A percentile compares a stretch with the other conserved stretches of the same genome.
Conservation (phyloP, 2,888 invertebrate genomes). For the Pilophorus perplexus region DNA sequence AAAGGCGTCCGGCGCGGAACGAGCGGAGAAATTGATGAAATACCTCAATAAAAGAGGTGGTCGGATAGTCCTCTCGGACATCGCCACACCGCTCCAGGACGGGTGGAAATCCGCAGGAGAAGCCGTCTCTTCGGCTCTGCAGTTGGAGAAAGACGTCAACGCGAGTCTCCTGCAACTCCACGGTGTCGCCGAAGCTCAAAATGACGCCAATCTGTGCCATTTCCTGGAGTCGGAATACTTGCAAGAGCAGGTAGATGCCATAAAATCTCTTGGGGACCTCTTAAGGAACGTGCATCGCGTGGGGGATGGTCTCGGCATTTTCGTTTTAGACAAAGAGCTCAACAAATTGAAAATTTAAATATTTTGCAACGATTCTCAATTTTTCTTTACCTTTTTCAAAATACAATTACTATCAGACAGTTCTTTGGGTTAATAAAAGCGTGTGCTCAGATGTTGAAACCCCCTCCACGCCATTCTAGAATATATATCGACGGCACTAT, state of each 20-base stretch:
- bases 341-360: too few species aligned
- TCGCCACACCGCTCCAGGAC: constrained; percentile 62
- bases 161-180: constrained; percentile 69
- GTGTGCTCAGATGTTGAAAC: too few species aligned
- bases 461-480: too few species aligned
- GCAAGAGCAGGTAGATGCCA: constrained; percentile 68
- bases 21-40: constrained; percentile 69
- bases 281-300: constrained; percentile 69
- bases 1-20: constrained; percentile 72
- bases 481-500: too few species aligned
- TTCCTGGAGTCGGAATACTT: constrained; percentile 70
- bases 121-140: constrained; percentile 70
- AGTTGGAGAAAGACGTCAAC: constrained; percentile 76
- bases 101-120: constrained; percentile 68
- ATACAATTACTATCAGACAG: too few species aligned
- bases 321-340: constrained; percentile 57
- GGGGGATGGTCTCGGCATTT: constrained; percentile 63
- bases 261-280: constrained; percentile 67
- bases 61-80: constrained; percentile 62
- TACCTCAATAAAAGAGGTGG: constrained; percentile 78
- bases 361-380: too few species aligned
- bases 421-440: too few species aligned
- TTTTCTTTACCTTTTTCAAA: too few species aligned
- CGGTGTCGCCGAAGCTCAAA: constrained; percentile 60
- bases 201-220: constrained; percentile 70